Percentiles rank a stretch among this genome's conserved stretches.
Evolutionary conservation across 2,888 invertebrate genomes (phyloP).

Genomic region (Galerucella pusilla): DNA sequence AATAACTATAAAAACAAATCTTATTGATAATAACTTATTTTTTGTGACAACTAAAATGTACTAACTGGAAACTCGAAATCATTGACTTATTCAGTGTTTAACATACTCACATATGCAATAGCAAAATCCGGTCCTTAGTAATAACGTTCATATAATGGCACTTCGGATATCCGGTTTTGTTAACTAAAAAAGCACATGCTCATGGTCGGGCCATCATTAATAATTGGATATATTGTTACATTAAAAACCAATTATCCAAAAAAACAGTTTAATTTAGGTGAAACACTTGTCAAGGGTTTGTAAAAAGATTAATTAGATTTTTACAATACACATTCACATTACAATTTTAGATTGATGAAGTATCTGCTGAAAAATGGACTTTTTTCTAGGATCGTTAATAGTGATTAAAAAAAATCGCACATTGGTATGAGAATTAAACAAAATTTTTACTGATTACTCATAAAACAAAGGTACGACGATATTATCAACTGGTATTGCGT

Average conservation of each 20-base stretch:
- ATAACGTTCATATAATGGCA: neutral
- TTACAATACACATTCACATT: neutral
- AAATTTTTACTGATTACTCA: neutral
- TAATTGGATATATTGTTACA: conserved; percentile 12
- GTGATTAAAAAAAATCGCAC: neutral
- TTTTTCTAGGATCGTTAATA: neutral
- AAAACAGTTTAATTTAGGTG: neutral
- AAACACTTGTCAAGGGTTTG: neutral
- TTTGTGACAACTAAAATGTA: too few species aligned
- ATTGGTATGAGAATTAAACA: neutral
- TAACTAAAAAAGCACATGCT: conserved; percentile 22
- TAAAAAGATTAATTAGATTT: conserved; percentile 2
- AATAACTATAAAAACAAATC: too few species aligned
- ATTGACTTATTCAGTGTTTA: too few species aligned
- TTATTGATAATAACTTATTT: too few species aligned
- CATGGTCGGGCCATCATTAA: conserved; percentile 3
- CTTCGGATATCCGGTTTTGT: neutral
- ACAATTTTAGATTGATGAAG: neutral
- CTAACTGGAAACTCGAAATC: too few species aligned
- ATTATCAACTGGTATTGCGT: too few species aligned
- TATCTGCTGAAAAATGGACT: neutral
- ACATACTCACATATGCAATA: too few species aligned
- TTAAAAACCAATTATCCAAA: conserved; percentile 13
- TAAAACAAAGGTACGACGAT: too few species aligned
- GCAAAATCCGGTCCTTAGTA: neutral